A percentile compares a stretch with the other conserved stretches of the same genome.
These are phyloP conservation scores for Clunio marinus DNA, from an alignment of 2,888 invertebrate species.

Conservation along the genomic window DNA sequence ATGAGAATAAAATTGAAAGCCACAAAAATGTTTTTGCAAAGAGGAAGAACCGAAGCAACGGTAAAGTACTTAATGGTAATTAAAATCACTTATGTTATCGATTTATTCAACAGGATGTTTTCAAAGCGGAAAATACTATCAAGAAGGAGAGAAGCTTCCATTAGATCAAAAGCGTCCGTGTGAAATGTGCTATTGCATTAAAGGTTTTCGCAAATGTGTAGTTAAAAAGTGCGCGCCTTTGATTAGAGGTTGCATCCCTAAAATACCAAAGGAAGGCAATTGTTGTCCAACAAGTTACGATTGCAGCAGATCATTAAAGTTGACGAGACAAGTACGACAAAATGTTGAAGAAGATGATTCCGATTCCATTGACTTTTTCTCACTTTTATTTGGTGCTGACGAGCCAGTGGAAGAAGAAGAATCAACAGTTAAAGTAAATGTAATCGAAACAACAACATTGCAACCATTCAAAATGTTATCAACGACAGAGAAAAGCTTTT, in stretches of 20 bases:
- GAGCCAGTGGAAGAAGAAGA: constrained; percentile 40
- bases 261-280: constrained; percentile 64
- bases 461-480: constrained; percentile 8
- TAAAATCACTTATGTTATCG: too few species aligned
- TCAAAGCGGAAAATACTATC: constrained; percentile 58
- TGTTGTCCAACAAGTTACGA: constrained; percentile 83
- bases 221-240: constrained; percentile 71
- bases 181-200: constrained; percentile 76
- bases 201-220: constrained; percentile 68
- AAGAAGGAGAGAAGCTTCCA: constrained; percentile 68
- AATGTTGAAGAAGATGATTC: constrained; percentile 25
- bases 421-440: background rate
- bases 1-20: constrained; percentile 37
- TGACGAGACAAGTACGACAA: constrained; percentile 7
- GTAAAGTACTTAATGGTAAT: constrained; percentile 3
- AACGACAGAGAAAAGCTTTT: constrained; percentile 46
- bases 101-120: constrained; percentile 61
- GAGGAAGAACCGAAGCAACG: constrained; percentile 27
- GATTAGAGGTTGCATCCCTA: constrained; percentile 69
- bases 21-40: background rate
- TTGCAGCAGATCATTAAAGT: constrained; percentile 59
- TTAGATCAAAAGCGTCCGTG: constrained; percentile 55
- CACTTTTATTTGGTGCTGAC: constrained; percentile 48
- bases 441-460: constrained; percentile 10
- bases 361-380: constrained; percentile 47